Percentiles rank a stretch among this genome's conserved stretches.
These are phyloP conservation scores for Drosophila demipolita DNA, from an alignment of 2,888 invertebrate genomes.

Conservation along the genomic window DNA sequence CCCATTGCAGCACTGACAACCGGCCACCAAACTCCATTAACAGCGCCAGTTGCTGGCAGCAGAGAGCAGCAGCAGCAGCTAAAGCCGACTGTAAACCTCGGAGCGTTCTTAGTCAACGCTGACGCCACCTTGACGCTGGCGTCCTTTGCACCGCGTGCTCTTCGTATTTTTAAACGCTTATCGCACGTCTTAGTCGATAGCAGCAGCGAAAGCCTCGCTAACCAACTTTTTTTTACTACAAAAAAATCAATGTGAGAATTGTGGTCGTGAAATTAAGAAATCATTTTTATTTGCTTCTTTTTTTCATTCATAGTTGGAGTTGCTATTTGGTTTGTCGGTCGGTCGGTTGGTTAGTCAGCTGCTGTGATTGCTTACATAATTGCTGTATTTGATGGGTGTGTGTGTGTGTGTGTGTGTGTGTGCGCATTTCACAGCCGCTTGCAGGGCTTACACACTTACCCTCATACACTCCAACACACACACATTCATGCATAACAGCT, in stretches of 20 bases:
- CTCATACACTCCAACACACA: neutral
- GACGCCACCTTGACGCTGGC: constrained; percentile 54
- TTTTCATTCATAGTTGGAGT: neutral
- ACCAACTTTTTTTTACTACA: constrained; percentile 2
- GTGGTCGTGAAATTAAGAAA: constrained; percentile 20
- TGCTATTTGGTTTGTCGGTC: constrained; percentile 5
- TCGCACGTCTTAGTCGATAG: constrained; percentile 20
- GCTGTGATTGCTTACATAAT: constrained; percentile 48
- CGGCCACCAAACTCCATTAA: constrained; percentile 15
- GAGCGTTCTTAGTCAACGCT: constrained; percentile 47
- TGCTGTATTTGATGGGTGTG: constrained; percentile 30
- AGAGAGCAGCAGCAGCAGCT: constrained; percentile 19
- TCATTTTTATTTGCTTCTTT: neutral
- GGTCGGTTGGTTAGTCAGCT: constrained; percentile 32
- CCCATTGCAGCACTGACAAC: constrained; percentile 53
- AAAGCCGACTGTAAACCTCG: constrained; percentile 31
- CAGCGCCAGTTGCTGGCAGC: constrained; percentile 7
- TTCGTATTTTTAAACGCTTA: constrained; percentile 23
- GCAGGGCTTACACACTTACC: neutral
- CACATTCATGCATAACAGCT: neutral
- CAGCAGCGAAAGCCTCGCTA: constrained; percentile 7
- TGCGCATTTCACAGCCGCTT: neutral
- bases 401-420: neutral
- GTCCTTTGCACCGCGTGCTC: constrained; percentile 45
- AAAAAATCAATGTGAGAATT: constrained; percentile 26